phyloP scores from a whole-genome alignment of 2,113 vertebrate genomes.

The Columbina picui region DNA sequence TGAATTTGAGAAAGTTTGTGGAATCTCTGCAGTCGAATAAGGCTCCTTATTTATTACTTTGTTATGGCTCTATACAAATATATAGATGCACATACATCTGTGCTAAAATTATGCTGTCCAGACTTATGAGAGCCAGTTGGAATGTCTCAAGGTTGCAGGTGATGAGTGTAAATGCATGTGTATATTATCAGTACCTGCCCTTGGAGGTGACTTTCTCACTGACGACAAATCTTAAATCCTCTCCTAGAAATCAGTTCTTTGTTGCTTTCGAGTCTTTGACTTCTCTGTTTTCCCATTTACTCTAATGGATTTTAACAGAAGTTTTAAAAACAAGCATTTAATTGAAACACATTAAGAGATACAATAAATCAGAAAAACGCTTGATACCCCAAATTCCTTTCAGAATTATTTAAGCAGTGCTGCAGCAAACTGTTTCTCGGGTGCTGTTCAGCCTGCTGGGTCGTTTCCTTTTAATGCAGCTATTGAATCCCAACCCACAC shows the following conservation, averaged over 20 bases:
- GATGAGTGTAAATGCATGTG: conserved; percentile 5
- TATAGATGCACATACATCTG: neutral
- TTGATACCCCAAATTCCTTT: neutral
- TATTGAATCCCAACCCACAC: conserved; percentile 9
- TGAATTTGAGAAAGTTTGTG: neutral
- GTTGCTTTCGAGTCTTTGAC: neutral
- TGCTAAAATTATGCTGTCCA: conserved; percentile 23
- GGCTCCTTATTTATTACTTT: conserved; percentile 57
- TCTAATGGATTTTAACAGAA: neutral
- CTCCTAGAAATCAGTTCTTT: neutral
- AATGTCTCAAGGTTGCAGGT: conserved; percentile 57
- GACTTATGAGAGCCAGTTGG: conserved; percentile 25
- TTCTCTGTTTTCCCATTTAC: neutral
- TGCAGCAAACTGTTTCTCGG: neutral
- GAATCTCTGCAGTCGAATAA: neutral
- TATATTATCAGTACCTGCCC: conserved; percentile 41
- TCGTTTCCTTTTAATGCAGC: conserved; percentile 5
- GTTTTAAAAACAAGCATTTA: neutral
- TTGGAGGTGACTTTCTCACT: conserved; percentile 24
- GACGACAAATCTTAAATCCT: conserved; percentile 35
- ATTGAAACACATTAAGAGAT: neutral
- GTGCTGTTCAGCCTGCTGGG: neutral
- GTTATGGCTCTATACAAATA: conserved; percentile 26
- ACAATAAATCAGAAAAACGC: neutral
- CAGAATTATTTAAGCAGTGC: neutral